Evolutionary conservation across 2,113 vertebrate genomes (phyloP).

Genomic region (Phaethornis superciliosus): DNA sequence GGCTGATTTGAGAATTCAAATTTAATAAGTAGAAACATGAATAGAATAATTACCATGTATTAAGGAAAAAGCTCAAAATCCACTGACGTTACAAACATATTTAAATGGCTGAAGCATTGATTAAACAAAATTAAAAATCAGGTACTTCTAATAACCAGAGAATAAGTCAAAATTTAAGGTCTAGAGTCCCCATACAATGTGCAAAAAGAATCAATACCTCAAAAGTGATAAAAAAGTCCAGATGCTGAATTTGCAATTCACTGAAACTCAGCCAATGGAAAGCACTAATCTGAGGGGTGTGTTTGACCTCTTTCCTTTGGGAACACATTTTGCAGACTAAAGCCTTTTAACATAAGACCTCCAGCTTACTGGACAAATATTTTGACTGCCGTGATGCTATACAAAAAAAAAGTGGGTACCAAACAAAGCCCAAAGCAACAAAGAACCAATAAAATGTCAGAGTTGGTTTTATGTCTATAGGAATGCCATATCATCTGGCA

Average conservation of each 20-base stretch:
- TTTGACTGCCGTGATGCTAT: not conserved
- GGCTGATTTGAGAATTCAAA: not conserved
- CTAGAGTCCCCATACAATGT: not conserved
- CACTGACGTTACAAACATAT: not conserved
- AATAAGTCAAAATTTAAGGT: not conserved
- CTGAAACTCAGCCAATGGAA: constrained; percentile 22
- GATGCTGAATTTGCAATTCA: constrained; percentile 2
- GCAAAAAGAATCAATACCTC: not conserved
- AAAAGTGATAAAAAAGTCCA: not conserved
- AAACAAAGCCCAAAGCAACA: not conserved
- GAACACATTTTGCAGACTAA: not conserved
- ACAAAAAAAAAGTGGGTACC: not conserved
- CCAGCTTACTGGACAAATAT: not conserved
- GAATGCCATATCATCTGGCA: not conserved
- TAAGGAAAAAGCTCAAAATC: not conserved
- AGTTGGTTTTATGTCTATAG: not conserved
- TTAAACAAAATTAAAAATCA: not conserved
- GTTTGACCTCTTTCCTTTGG: constrained; percentile 2
- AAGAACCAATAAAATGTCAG: not conserved
- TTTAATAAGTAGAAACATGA: not conserved
- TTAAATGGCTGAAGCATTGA: not conserved
- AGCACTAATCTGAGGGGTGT: not conserved
- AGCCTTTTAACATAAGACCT: not conserved
- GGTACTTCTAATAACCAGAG: not conserved
- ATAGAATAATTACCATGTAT: not conserved